A percentile compares a stretch with the other conserved stretches of the same genome.
Conservation (phyloP, 2,797 vertebrate genomes). For the Valencia hispanica region DNA sequence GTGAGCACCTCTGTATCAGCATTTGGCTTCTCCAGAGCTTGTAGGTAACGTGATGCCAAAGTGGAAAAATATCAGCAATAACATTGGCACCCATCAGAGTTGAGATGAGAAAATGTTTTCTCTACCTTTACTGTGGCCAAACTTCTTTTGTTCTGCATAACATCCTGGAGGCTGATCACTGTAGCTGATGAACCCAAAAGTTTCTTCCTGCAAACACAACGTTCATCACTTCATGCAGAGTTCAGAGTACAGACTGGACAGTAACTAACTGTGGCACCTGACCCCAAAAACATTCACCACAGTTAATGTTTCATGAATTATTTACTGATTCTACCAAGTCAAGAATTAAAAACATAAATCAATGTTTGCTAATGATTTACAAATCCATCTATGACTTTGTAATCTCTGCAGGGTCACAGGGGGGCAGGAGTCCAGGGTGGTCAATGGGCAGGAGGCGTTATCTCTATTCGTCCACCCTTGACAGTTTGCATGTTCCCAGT, state of each 20-base stretch:
- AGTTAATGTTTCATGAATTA: no score
- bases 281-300: no score
- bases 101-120: not conserved
- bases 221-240: not conserved
- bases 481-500: no score
- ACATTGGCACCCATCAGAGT: not conserved
- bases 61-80: not conserved
- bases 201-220: not conserved
- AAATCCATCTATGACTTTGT: no score
- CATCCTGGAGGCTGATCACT: not conserved
- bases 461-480: no score
- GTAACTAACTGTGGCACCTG: not conserved
- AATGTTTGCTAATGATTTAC: no score
- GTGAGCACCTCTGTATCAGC: not conserved
- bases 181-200: not conserved
- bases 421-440: no score
- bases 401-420: no score
- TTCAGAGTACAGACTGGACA: not conserved
- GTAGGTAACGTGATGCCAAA: not conserved
- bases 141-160: not conserved
- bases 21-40: not conserved
- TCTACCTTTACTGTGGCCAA: constrained; percentile 3
- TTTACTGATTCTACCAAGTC: no score
- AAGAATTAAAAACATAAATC: no score
- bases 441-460: no score